Evolutionary conservation across 2,888 invertebrate species (phyloP).

Genomic region (Anagyrus pseudococci): DNA sequence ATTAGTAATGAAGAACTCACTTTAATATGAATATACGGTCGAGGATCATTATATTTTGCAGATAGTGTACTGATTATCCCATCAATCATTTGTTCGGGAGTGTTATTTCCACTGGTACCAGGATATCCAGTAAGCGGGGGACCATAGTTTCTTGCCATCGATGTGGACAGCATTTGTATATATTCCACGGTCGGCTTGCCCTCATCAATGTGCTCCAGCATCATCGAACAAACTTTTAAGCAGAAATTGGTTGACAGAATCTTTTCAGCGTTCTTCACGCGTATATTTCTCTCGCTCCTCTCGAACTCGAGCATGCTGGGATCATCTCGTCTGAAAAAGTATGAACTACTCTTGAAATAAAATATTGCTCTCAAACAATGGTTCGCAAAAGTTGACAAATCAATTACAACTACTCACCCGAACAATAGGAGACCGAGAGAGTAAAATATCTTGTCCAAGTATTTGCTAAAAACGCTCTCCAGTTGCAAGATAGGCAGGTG

Average conservation of each 20-base stretch:
- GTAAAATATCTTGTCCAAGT: constrained; percentile 63
- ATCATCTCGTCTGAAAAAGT: background rate
- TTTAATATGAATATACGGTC: constrained; percentile 58
- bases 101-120: constrained; percentile 54
- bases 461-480: constrained; percentile 66
- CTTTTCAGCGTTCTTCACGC: constrained; percentile 44
- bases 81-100: constrained; percentile 56
- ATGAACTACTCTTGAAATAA: background rate
- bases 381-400: background rate
- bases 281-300: constrained; percentile 44
- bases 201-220: constrained; percentile 54
- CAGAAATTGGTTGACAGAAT: constrained; percentile 56
- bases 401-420: constrained; percentile 48
- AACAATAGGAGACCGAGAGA: constrained; percentile 56
- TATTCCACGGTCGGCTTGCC: constrained; percentile 56
- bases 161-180: constrained; percentile 53
- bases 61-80: constrained; percentile 56
- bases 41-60: constrained; percentile 51
- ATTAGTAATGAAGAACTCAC: constrained; percentile 40
- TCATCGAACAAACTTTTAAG: constrained; percentile 54
- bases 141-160: constrained; percentile 56
- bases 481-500: constrained; percentile 63
- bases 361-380: too few species aligned
- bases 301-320: constrained; percentile 35
- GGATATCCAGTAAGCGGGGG: constrained; percentile 57